phyloP scores from a whole-genome alignment of 2,888 invertebrate genomes.

The Anoplius nigerrimus region DNA sequence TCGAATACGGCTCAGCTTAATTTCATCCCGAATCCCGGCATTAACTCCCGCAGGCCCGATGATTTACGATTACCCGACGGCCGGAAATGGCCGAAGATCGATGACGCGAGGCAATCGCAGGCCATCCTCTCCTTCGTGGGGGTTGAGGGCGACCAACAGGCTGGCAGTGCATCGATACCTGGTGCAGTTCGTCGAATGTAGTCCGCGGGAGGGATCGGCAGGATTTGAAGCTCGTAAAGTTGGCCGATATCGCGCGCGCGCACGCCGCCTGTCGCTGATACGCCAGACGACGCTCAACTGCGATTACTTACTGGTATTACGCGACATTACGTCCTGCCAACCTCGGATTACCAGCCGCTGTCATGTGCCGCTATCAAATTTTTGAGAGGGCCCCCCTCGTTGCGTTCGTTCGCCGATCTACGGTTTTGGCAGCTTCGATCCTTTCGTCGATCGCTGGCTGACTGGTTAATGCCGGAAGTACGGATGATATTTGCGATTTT shows the following conservation, averaged over 20 bases:
- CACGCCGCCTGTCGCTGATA: constrained; percentile 19
- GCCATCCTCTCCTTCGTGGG: too few species aligned
- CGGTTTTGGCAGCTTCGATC: too few species aligned
- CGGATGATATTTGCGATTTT: too few species aligned
- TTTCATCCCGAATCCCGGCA: too few species aligned
- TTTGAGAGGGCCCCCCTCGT: too few species aligned
- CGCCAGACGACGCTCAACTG: constrained; percentile 31
- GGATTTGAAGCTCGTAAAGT: constrained; percentile 51
- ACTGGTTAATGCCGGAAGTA: too few species aligned
- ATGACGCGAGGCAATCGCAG: constrained; percentile 6
- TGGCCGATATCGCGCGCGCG: constrained; percentile 29
- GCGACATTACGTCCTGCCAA: constrained; percentile 31
- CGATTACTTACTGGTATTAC: constrained; percentile 51
- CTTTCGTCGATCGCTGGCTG: too few species aligned
- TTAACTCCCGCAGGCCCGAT: too few species aligned
- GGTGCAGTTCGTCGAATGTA: neutral
- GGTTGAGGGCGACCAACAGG: constrained; percentile 6
- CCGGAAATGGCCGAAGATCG: too few species aligned
- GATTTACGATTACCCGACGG: too few species aligned
- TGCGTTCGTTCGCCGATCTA: too few species aligned
- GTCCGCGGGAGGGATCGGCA: constrained; percentile 19
- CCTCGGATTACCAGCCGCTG: neutral
- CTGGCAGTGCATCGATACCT: neutral
- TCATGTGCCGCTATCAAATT: neutral
- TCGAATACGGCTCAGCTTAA: too few species aligned